These are phyloP conservation scores for Mohoua ochrocephala DNA, from an alignment of 2,113 vertebrate species.

Conservation along the genomic window DNA sequence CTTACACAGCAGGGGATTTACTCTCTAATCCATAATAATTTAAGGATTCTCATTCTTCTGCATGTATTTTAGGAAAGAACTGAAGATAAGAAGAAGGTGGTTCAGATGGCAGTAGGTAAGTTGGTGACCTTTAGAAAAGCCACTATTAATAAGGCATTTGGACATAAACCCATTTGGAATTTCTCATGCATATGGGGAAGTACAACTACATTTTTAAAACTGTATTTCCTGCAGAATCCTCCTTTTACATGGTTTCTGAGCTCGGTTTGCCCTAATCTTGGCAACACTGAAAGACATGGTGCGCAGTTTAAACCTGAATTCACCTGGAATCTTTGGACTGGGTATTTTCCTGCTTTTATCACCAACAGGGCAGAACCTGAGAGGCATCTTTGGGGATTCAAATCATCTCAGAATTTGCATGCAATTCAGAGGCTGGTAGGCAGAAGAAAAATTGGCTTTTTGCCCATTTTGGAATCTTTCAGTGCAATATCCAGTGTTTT, in stretches of 20 bases:
- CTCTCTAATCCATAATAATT: not conserved
- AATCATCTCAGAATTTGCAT: not conserved
- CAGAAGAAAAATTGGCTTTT: not conserved
- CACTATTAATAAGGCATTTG: not conserved
- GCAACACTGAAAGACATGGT: not conserved
- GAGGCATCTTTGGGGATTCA: not conserved
- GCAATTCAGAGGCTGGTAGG: not conserved
- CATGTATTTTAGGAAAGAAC: slow-evolving; percentile 81
- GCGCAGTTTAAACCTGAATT: not conserved
- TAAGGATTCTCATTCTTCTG: not conserved
- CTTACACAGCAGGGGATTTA: not conserved
- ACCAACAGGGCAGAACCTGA: not conserved
- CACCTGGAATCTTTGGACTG: not conserved
- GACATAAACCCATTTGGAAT: not conserved
- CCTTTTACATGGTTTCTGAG: not conserved
- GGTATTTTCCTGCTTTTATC: not conserved
- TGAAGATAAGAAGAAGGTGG: slow-evolving; percentile 94
- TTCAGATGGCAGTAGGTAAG: slow-evolving; percentile 88
- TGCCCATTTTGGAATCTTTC: not conserved
- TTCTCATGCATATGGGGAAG: not conserved
- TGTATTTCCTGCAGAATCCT: not conserved
- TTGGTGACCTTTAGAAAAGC: not conserved
- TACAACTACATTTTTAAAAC: not conserved
- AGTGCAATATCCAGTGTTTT: not conserved
- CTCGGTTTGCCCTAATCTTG: not conserved